Evolutionary conservation across 2,888 invertebrate species (phyloP), one percentile per base, ranked within the genome.

Genomic region (Mesochorus sp.): DNA sequence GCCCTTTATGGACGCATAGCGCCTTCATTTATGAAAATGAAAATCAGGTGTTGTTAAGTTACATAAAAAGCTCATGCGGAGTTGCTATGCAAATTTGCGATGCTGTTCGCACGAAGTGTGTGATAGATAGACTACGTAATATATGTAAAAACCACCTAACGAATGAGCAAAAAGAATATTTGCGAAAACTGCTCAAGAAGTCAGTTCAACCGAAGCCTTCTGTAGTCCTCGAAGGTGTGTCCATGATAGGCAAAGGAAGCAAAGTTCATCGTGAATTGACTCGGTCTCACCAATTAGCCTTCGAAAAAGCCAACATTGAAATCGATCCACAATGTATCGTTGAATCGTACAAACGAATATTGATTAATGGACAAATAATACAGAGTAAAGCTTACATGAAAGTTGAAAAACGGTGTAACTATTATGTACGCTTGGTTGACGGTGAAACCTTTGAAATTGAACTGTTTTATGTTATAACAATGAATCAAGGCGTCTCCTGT

Each of bases 1-100:
- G 75, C 6, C 80, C 80, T 4, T 19, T 80, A 5, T 78, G 67
- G 71, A 72, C 68, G 14, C 78, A 80, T 24, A 80, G 76, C 72
- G 64, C 66, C 19, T 80, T 80, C 21, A 49, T 62, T 17, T 80
- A 70, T 55, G 77, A 78, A 26, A 61, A 78, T 39, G 51, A 14
- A 21, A 78, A 73, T 42, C 62, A 57, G 34, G 31, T 59, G 12
- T 47, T 79, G 21, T 26, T 47, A 26, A 49, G 44, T 19, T 70
- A 44, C 39, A 37, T 78, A 6, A 42, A 74, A 55, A 78, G 74
- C 49, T 74, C 74, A 3, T 51, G 70, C 14, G 78, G 55, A 21
- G 74, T 74, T 3, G 21, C 62, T 1, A 53, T 47, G 31, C 74
- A 74, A 74, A 64, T 74, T 34, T 74, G 49, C 49, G 70, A 74